These are phyloP conservation scores for Theristicus caerulescens DNA, from an alignment of 2,113 vertebrate species.

Conservation along the genomic window DNA sequence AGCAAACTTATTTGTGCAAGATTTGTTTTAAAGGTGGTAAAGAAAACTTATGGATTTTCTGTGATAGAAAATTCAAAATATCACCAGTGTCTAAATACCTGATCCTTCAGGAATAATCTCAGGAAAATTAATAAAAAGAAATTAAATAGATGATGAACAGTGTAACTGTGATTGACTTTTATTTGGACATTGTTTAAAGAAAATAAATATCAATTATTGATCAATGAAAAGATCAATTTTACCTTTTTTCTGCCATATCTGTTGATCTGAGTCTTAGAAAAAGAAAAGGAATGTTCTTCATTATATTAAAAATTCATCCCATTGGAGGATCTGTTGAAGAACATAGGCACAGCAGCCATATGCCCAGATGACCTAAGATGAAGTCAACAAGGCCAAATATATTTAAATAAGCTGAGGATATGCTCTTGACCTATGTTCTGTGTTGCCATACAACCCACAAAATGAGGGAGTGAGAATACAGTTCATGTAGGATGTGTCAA, in stretches of 20 bases:
- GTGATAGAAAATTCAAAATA: neutral
- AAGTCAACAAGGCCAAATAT: neutral
- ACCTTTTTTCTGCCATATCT: neutral
- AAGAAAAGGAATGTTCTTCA: neutral
- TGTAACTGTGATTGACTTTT: neutral
- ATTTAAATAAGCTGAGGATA: neutral
- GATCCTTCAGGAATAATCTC: neutral
- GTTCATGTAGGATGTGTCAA: neutral
- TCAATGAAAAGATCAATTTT: neutral
- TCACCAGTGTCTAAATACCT: neutral
- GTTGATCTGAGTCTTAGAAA: neutral
- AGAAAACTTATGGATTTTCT: neutral
- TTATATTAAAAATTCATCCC: neutral
- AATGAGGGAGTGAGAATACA: neutral
- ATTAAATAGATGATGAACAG: neutral
- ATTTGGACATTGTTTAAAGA: neutral
- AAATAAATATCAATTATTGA: neutral
- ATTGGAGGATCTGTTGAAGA: neutral
- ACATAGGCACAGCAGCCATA: neutral
- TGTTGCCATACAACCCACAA: neutral
- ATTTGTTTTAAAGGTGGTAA: neutral
- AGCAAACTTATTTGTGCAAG: neutral
- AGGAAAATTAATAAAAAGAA: neutral
- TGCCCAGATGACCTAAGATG: neutral
- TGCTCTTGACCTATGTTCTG: neutral